Conservation (phyloP, 2,113 vertebrate species). For the Motacilla tschutschensis region DNA sequence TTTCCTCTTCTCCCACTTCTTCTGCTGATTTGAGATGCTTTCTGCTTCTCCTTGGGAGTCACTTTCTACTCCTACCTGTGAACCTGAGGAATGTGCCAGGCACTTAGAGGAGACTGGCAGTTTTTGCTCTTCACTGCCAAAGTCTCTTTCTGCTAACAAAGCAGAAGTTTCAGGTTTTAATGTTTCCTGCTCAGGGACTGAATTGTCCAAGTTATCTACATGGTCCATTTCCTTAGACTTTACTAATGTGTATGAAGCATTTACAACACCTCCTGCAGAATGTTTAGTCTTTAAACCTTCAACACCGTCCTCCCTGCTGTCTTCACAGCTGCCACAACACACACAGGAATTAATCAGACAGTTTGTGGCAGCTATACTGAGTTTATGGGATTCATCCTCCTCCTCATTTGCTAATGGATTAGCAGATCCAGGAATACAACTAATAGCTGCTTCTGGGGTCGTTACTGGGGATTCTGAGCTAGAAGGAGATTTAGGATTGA, state of each 20-base stretch:
- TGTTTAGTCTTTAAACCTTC: constrained; percentile 65
- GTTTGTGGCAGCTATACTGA: constrained; percentile 81
- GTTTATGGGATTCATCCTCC: constrained; percentile 68
- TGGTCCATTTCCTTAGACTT: constrained; percentile 64
- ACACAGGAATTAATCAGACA: constrained; percentile 93
- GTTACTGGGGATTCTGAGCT: constrained; percentile 57
- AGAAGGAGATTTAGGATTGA: constrained; percentile 89
- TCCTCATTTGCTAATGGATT: constrained; percentile 40
- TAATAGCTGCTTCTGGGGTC: constrained; percentile 34
- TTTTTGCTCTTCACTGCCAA: constrained; percentile 44
- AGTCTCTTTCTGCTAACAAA: constrained; percentile 54
- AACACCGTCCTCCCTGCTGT: constrained; percentile 76
- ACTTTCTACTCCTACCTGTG: constrained; percentile 43
- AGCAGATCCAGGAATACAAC: background rate
- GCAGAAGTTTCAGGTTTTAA: constrained; percentile 50
- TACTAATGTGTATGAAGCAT: constrained; percentile 71
- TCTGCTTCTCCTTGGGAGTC: constrained; percentile 24
- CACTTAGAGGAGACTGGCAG: constrained; percentile 77
- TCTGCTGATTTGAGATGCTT: constrained; percentile 46
- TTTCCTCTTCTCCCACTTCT: constrained; percentile 62
- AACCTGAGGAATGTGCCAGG: constrained; percentile 73
- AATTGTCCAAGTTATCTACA: constrained; percentile 57
- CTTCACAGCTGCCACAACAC: constrained; percentile 90
- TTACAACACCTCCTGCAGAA: constrained; percentile 60
- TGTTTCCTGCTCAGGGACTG: constrained; percentile 54